Evolutionary conservation across 2,888 invertebrate genomes (phyloP).

Genomic region (Graphium colonna): DNA sequence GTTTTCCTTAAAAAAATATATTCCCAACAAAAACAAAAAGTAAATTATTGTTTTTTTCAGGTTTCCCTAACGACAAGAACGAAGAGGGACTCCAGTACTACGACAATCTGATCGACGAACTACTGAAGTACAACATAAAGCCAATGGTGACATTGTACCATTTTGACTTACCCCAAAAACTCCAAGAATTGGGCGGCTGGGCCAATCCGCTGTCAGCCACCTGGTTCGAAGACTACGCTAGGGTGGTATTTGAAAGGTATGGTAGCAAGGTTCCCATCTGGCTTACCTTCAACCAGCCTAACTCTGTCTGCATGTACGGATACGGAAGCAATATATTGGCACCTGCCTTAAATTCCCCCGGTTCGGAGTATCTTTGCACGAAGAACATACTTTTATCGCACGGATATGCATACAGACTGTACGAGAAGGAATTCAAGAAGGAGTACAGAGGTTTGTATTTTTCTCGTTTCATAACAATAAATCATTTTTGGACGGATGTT

Average conservation of each 20-base stretch:
- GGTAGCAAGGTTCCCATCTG: slow-evolving; percentile 76
- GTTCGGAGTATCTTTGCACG: slow-evolving; percentile 75
- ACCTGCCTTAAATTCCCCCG: slow-evolving; percentile 54
- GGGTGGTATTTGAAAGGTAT: slow-evolving; percentile 58
- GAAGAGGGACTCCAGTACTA: slow-evolving; percentile 73
- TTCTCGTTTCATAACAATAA: too few species aligned
- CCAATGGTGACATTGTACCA: slow-evolving; percentile 60
- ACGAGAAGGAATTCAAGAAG: slow-evolving; percentile 53
- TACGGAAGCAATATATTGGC: slow-evolving; percentile 59
- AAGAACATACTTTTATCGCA: slow-evolving; percentile 81
- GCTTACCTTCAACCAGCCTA: slow-evolving; percentile 82
- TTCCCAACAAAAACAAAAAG: too few species aligned
- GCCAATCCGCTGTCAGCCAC: slow-evolving; percentile 43
- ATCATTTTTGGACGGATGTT: too few species aligned
- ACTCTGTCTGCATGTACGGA: slow-evolving; percentile 57
- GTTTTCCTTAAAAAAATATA: too few species aligned
- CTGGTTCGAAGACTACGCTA: slow-evolving; percentile 75
- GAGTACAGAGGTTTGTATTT: slow-evolving; percentile 46
- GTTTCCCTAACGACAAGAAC: slow-evolving; percentile 52
- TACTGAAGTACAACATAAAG: slow-evolving; percentile 50
- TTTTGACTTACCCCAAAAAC: slow-evolving; percentile 54
- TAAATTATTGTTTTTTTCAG: slow-evolving; percentile 33
- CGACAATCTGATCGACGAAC: slow-evolving; percentile 75
- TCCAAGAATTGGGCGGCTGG: slow-evolving; percentile 63
- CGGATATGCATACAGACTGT: slow-evolving; percentile 68